Conservation (phyloP, 2,888 invertebrate species). For the Linyphia triangularis region DNA sequence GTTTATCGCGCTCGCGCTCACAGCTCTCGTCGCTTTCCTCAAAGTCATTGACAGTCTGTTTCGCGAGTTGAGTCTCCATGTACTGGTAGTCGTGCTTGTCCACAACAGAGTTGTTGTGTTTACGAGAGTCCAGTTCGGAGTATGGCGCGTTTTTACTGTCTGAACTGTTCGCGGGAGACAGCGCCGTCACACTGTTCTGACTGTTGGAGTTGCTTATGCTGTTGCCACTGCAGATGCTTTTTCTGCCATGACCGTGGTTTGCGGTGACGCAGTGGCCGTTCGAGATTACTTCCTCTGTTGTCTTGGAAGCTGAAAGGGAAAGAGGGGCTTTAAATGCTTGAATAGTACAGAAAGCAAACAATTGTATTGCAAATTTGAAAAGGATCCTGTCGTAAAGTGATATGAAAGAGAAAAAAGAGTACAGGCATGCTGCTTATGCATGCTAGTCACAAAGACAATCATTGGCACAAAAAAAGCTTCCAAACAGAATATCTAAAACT, state of each 20-base stretch:
- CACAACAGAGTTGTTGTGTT: conserved; percentile 64
- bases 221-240: conserved; percentile 73
- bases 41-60: conserved; percentile 80
- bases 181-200: conserved; percentile 63
- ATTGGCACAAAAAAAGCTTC: too few relatives aligned
- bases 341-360: too few relatives aligned
- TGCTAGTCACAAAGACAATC: too few relatives aligned
- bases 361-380: too few relatives aligned
- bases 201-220: conserved; percentile 61
- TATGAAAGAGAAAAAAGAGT: background rate
- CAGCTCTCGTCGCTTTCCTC: conserved; percentile 80
- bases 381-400: background rate
- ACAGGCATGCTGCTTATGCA: too few relatives aligned
- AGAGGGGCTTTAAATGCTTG: background rate
- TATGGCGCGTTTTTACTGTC: conserved; percentile 71
- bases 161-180: conserved; percentile 60
- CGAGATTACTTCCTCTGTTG: conserved; percentile 80
- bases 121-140: conserved; percentile 75
- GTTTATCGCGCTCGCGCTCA: conserved; percentile 49
- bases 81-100: conserved; percentile 78
- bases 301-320: conserved; percentile 68
- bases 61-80: conserved; percentile 80
- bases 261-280: conserved; percentile 77
- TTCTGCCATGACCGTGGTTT: conserved; percentile 75
- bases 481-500: too few relatives aligned